phyloP scores from a whole-genome alignment of 2,888 invertebrate species.

The Lycia hirtaria region DNA sequence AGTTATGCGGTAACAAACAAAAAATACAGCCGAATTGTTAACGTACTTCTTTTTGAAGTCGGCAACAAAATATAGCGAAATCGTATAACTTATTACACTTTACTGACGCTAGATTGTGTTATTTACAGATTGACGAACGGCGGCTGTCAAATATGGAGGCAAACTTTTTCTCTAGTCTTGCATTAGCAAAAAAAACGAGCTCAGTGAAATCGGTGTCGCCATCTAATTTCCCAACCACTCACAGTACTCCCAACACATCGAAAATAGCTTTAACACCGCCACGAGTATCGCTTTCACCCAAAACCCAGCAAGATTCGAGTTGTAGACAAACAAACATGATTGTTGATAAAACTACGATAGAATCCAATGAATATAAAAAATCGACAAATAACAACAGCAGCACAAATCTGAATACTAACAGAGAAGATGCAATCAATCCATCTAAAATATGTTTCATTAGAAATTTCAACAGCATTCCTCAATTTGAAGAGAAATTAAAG shows the following conservation, averaged over 20 bases:
- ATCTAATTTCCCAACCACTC: neutral
- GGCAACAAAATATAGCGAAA: no score
- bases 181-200: conserved; percentile 15
- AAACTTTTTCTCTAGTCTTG: conserved; percentile 28
- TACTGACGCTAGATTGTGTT: no score
- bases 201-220: neutral
- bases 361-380: no score
- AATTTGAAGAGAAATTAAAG: conserved; percentile 30
- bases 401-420: neutral
- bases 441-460: conserved; percentile 16
- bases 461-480: conserved; percentile 33
- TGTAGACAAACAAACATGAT: neutral
- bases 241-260: neutral
- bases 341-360: neutral
- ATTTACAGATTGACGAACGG: conserved; percentile 25
- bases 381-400: neutral
- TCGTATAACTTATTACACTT: no score
- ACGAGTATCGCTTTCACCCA: neutral
- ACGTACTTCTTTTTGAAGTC: no score
- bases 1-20: no score
- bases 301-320: neutral
- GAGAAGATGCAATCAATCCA: neutral
- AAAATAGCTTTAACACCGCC: neutral
- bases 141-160: neutral
- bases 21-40: no score